Base-by-base conservation (phyloP, 2,888 invertebrate genomes). In the Elmis aenea region DNA sequence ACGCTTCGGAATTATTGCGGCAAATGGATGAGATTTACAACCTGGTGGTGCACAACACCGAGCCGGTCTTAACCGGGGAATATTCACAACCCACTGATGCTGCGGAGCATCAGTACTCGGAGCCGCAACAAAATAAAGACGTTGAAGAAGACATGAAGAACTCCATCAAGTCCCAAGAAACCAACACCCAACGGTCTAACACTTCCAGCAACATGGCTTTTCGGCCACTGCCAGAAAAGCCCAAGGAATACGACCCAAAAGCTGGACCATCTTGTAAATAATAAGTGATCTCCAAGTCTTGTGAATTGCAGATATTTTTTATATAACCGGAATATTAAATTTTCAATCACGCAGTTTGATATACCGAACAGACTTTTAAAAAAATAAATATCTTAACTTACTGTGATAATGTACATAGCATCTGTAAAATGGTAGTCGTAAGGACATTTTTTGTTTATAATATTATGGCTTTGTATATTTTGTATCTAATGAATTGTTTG, bases 221-320 rank as follows among this genome's bases (percentile, higher is more conserved):
- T 53, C 70, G 83, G 46, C 83, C 83, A n/a, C 65, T 83, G 20
- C 83, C 83, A 1, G 76, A 77, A 43, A 81, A 80, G 58, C 82
- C 83, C 10, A 64, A 51, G 41, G 57, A 52, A 13, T 36, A 33
- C 16, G 48, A 52, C 25, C 16, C 20, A 15, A 43, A 30, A 14
- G 42, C 55, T 5, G 55, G 55, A 10, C 54, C 55, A 22, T 54
- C 54, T 8, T 42, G n/a, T n/a, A n/a, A n/a, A n/a, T n/a, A 23
- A 9, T 23, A 8, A 23, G 12, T 9, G 12, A 23, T 23, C 12
- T 11, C 2, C 4, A 9, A 23, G 5, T n/a, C 10, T 12, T 23
- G 23, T 12, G 23, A 23, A 6, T 16, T 24, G 20, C 23, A 12
- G 15, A 29, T 9, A 18, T 33, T 28, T 34, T 21, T 27, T 14